Percentiles rank a stretch among this genome's conserved stretches.
Conservation (phyloP, 2,113 vertebrate species). For the Neodontobutis hainanensis region DNA sequence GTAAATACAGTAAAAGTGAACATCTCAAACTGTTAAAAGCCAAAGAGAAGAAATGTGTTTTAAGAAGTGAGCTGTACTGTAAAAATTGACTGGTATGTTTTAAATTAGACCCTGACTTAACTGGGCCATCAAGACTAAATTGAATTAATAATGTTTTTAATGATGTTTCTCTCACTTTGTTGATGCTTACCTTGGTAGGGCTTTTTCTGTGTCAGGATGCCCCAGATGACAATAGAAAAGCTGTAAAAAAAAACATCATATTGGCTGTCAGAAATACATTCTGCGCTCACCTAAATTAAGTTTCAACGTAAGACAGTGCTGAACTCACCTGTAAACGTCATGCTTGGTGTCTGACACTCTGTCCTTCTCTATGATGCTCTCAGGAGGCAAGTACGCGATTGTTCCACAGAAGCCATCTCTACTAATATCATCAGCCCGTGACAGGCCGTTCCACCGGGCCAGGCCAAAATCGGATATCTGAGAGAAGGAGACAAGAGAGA, state of each 20-base stretch:
- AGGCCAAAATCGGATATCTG: constrained; percentile 98
- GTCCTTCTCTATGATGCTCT: constrained; percentile 95
- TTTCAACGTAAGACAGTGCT: background rate
- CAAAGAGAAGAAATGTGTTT: no score
- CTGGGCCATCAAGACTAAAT: no score
- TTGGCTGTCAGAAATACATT: background rate
- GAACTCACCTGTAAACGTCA: constrained; percentile 89
- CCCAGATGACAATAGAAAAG: constrained; percentile 96
- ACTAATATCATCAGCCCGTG: constrained; percentile 92
- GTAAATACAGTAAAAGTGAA: no score
- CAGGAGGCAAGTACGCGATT: constrained; percentile 94
- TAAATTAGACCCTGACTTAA: no score
- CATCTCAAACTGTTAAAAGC: no score
- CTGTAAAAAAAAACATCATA: constrained; percentile 69
- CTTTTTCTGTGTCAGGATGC: constrained; percentile 95
- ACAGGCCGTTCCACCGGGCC: constrained; percentile 94
- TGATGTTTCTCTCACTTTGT: no score
- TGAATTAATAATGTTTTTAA: no score
- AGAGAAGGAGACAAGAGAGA: constrained; percentile 20
- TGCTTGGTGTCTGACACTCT: constrained; percentile 94
- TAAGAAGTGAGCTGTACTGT: no score
- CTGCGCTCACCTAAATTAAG: background rate
- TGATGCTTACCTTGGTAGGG: constrained; percentile 89
- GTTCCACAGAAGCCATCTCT: constrained; percentile 96
- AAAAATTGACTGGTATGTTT: no score